Base-by-base conservation (phyloP, 2,888 invertebrate genomes). In the Deilephila porcellus region DNA sequence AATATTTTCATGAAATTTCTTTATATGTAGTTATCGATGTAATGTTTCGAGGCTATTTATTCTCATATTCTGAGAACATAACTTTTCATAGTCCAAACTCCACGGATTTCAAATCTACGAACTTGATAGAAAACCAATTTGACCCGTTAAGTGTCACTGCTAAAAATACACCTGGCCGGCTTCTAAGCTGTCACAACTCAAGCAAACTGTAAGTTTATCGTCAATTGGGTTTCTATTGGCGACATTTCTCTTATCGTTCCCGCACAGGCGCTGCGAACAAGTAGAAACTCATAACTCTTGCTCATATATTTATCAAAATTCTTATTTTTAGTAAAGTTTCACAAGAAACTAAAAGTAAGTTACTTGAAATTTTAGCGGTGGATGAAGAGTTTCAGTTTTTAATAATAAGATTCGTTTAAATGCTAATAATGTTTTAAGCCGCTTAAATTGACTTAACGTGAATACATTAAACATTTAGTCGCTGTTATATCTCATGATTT, bases 171-270 rank as follows among this genome's bases (percentile, higher is more conserved):
- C 37, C 71, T 71, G 37, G 25, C 17, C 32, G 60, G 25, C 20
- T 56, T 70, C 60, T 37, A 63, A 56, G 60, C 20, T 60, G 37
- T 20, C 29, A 71, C 52, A 59, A 45, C 20, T 71, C 37, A 71
- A 34, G 37, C 6, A 45, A 79, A 71, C 74, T 76, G 79, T 59
- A 20, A 71, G 37, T 80, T 76, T 72, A 74, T 59, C 75, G 75
- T 75, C 63, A 74, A 75, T 71, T 76, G 75, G 63, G 74, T 81
- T 77, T 80, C 77, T 77, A 82, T 82, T 45, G 64, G 45, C 78
- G 20, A 72, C 76, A 75, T 11, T 80, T 77, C 76, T 79, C 79
- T 80, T 81, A 82, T 82, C 81, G 75, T 29, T 19, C 56, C 60
- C 45, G 60, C 53, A 73, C 81, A 82, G 80, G 71, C 77, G 74